Evolutionary conservation across 2,888 invertebrate species (phyloP), one percentile per base, ranked within the genome.

Genomic region (Zygothrica quintamaculata): DNA sequence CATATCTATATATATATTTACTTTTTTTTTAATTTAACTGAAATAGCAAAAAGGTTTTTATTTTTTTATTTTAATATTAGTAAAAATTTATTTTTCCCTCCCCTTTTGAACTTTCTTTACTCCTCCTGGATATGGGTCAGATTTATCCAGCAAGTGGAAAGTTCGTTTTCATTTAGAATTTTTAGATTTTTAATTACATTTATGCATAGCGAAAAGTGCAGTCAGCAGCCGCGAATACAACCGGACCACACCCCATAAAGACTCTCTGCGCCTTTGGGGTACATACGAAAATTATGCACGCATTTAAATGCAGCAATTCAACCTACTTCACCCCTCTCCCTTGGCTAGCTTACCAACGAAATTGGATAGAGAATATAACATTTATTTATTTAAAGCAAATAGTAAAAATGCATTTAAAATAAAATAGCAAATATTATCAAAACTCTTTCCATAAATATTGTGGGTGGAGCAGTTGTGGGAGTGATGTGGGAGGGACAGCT

Each of bases 151-250:
- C 69, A 37, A 59, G 64, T 50, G 43, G 25, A 69, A 73, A 73
- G 57, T 74, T 74, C 51, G 65, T 64, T 69, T 69, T 60, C 72
- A 64, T 70, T 62, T 6, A 52, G 51, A 62, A 31, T 59, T 51
- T 69, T 58, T 37, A 42, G 60, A 58, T 65, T 71, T 68, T 67
- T 84, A 80, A 84, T 84, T 84, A 79, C 65, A 65, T 62, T 73
- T 57, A 59, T 71, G 67, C 64, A 65, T 60, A 68, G 58, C 58
- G 58, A 60, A 67, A 61, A 65, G 64, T 47, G 18, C 26, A 33
- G 36, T 47, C 58, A 16, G 26, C 34, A 43, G 52, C 47, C 43
- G 53, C 29, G 13, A 42, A 56, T 13, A 12, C 1, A n/a, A n/a
- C 13, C 40, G 36, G 42, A 60, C 68, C 75, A 58, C 77, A 69